Percentiles rank a stretch among this genome's conserved stretches.
phyloP scores from a whole-genome alignment of 2,888 invertebrate species.

The Apamea epomidion region DNA sequence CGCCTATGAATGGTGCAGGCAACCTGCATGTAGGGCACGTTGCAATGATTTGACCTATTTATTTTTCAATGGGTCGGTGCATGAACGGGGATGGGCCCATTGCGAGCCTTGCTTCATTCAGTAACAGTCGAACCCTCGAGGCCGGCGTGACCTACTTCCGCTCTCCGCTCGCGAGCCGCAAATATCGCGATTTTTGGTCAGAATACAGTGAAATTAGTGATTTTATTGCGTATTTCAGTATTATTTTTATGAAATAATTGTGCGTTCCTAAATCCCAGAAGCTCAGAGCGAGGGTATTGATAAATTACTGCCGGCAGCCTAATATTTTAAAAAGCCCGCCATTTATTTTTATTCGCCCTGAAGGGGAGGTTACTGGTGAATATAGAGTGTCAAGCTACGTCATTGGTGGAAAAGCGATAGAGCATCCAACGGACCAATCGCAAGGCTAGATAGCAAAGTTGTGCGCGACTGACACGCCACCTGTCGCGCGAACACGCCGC shows the following conservation, averaged over 20 bases:
- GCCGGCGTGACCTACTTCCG: conserved; percentile 85
- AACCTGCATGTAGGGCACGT: conserved; percentile 85
- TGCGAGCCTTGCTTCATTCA: conserved; percentile 87
- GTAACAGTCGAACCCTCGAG: conserved; percentile 86
- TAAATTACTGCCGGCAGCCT: conserved; percentile 67
- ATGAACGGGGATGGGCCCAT: conserved; percentile 87
- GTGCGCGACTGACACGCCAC: conserved; percentile 86
- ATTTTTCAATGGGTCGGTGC: conserved; percentile 88
- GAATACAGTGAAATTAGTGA: conserved; percentile 35
- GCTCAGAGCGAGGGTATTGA: conserved; percentile 51
- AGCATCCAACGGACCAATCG: conserved; percentile 76
- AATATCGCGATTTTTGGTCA: conserved; percentile 35
- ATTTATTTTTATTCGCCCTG: conserved; percentile 65
- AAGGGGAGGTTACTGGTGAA: conserved; percentile 77
- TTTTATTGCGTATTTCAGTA: conserved; percentile 25
- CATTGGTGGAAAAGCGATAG: conserved; percentile 77
- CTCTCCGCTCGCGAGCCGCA: conserved; percentile 64
- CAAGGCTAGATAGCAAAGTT: conserved; percentile 65
- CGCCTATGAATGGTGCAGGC: conserved; percentile 84
- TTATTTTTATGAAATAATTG: conserved; percentile 27
- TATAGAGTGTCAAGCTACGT: conserved; percentile 65
- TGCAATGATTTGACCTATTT: conserved; percentile 90
- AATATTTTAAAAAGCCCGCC: conserved; percentile 80
- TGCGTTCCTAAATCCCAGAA: conserved; percentile 40
- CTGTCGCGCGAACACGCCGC: conserved; percentile 84